phyloP scores from a whole-genome alignment of 2,888 invertebrate genomes.

The Folsomia candida region DNA sequence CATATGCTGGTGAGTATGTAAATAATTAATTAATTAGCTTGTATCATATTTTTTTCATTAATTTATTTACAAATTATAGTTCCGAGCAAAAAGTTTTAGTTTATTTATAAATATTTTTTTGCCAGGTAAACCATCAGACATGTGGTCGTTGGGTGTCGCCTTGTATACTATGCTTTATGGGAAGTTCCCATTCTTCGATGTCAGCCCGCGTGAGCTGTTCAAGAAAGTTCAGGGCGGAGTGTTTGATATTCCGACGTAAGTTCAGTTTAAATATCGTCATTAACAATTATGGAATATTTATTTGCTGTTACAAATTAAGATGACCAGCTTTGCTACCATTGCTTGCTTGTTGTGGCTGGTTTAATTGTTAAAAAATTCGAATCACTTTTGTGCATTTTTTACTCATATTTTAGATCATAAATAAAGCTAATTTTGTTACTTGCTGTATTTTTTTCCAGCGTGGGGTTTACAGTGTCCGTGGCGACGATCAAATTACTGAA shows the following conservation, averaged over 20 bases:
- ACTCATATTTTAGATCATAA: too few species aligned
- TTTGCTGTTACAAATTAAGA: too few species aligned
- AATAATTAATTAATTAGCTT: neutral
- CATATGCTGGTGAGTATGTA: conserved; percentile 66
- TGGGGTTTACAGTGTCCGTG: conserved; percentile 63
- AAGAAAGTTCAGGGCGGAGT: conserved; percentile 72
- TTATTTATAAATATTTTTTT: neutral
- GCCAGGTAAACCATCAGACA: conserved; percentile 69
- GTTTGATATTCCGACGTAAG: conserved; percentile 71
- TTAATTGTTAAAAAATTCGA: too few species aligned
- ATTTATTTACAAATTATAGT: neutral
- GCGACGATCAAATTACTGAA: conserved; percentile 67
- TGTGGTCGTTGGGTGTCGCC: conserved; percentile 79
- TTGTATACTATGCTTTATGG: conserved; percentile 76
- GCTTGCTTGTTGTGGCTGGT: too few species aligned
- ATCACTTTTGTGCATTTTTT: too few species aligned
- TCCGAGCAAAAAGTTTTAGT: neutral
- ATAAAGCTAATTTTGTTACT: too few species aligned
- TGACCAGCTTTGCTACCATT: too few species aligned
- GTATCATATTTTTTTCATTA: neutral
- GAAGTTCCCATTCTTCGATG: conserved; percentile 77
- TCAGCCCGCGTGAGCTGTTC: conserved; percentile 69
- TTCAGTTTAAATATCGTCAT: conserved; percentile 56
- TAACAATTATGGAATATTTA: too few species aligned
- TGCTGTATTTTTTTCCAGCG: conserved; percentile 52